Evolutionary conservation across 2,888 invertebrate genomes (phyloP).

Genomic region (Trissolcus brochymenae): DNA sequence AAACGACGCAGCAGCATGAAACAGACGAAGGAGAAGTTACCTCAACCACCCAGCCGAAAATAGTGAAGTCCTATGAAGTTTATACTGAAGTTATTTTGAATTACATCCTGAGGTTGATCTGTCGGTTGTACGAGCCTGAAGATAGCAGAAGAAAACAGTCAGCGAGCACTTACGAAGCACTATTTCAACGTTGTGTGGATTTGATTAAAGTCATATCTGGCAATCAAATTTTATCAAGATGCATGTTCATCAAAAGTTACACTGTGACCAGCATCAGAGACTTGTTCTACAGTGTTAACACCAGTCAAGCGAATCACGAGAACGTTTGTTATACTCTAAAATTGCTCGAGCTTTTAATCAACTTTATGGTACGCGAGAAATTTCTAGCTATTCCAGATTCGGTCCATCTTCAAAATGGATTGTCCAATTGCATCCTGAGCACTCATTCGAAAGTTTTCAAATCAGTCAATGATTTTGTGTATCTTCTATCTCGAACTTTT

Average conservation of each 20-base stretch:
- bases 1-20: neutral
- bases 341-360: slow-evolving; percentile 79
- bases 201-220: slow-evolving; percentile 89
- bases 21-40: slow-evolving; percentile 58
- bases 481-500: slow-evolving; percentile 91
- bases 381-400: slow-evolving; percentile 82
- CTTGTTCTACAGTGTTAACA: slow-evolving; percentile 82
- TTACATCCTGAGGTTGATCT: slow-evolving; percentile 92
- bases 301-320: slow-evolving; percentile 84
- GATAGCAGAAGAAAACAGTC: slow-evolving; percentile 77
- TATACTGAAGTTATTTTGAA: slow-evolving; percentile 96
- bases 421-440: slow-evolving; percentile 92
- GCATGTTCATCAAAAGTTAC: slow-evolving; percentile 86
- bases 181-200: slow-evolving; percentile 90
- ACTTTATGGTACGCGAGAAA: slow-evolving; percentile 85
- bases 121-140: slow-evolving; percentile 85
- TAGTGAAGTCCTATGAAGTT: slow-evolving; percentile 86
- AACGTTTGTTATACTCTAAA: slow-evolving; percentile 96
- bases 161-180: slow-evolving; percentile 80
- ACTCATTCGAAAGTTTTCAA: slow-evolving; percentile 93
- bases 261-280: slow-evolving; percentile 91
- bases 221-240: slow-evolving; percentile 92
- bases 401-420: slow-evolving; percentile 91
- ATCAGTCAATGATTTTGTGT: slow-evolving; percentile 90
- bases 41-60: slow-evolving; percentile 82